Conservation (phyloP, 2,113 vertebrate species). For the Hepsetus odoe region DNA sequence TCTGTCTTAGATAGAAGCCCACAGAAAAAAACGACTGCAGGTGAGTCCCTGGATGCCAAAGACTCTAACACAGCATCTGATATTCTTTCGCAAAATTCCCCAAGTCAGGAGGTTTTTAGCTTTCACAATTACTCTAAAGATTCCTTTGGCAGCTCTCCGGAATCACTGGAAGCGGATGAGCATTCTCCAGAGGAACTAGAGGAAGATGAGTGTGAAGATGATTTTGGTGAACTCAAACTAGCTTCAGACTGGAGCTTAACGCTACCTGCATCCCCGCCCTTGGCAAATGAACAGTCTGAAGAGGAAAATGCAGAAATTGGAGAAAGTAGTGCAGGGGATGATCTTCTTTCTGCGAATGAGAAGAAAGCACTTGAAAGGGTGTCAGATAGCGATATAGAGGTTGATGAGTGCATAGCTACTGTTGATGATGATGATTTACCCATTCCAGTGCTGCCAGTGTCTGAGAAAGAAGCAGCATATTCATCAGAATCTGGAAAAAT, state of each 20-base stretch:
- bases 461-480: conserved; percentile 53
- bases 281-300: conserved; percentile 35
- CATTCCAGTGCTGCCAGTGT: conserved; percentile 44
- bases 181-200: conserved; percentile 30
- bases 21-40: conserved; percentile 21
- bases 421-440: conserved; percentile 65
- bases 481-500: conserved; percentile 64
- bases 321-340: conserved; percentile 12
- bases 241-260: conserved; percentile 62
- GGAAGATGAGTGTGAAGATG: conserved; percentile 55
- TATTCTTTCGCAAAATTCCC: conserved; percentile 57
- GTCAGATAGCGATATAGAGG: conserved; percentile 59
- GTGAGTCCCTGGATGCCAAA: conserved; percentile 37
- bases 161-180: conserved; percentile 47
- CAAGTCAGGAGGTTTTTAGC: conserved; percentile 75
- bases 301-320: conserved; percentile 34
- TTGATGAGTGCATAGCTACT: conserved; percentile 62
- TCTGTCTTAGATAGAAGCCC: background rate
- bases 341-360: background rate
- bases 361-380: conserved; percentile 45
- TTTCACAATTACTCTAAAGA: conserved; percentile 84
- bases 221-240: conserved; percentile 46
- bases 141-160: conserved; percentile 60
- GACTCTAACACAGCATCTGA: conserved; percentile 20
- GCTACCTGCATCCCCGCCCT: conserved; percentile 61